Percentiles rank a stretch among this genome's conserved stretches.
Evolutionary conservation across 1,140 invertebrate genomes (phyloP).

Genomic region (Drosophila bocki): DNA sequence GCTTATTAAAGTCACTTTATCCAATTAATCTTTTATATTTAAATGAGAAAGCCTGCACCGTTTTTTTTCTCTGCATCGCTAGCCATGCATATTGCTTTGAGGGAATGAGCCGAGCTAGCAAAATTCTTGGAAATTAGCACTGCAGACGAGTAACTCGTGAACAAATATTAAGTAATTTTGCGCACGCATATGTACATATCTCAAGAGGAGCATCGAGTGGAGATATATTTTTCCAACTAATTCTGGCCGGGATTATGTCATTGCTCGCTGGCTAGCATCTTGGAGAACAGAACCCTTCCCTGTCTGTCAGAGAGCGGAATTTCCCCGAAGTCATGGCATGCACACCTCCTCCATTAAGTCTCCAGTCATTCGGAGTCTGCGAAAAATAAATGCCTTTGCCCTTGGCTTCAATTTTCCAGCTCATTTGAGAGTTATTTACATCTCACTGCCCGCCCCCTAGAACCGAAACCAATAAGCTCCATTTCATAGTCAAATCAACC

Average conservation of each 20-base stretch:
- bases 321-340: slow-evolving; percentile 35
- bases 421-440: slow-evolving; percentile 64
- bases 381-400: slow-evolving; percentile 40
- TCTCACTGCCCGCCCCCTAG: slow-evolving; percentile 11
- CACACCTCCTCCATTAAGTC: slow-evolving; percentile 50
- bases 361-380: slow-evolving; percentile 32
- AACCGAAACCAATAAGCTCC: slow-evolving; percentile 41
- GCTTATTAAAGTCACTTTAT: not conserved
- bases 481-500: slow-evolving; percentile 63
- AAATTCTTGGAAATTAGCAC: slow-evolving; percentile 51
- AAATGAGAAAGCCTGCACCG: not conserved
- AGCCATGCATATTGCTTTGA: slow-evolving; percentile 35
- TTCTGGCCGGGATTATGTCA: slow-evolving; percentile 48
- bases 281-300: slow-evolving; percentile 28
- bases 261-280: slow-evolving; percentile 13
- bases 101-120: slow-evolving; percentile 32
- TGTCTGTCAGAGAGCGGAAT: slow-evolving; percentile 17
- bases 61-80: slow-evolving; percentile 3
- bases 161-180: slow-evolving; percentile 58
- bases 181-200: slow-evolving; percentile 33
- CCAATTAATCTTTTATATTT: not conserved
- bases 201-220: slow-evolving; percentile 33
- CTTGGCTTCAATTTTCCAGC: slow-evolving; percentile 68
- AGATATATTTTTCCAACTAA: slow-evolving; percentile 37
- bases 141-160: slow-evolving; percentile 34